Conservation (phyloP, 2,797 vertebrate species). For the Enoplosus armatus region DNA sequence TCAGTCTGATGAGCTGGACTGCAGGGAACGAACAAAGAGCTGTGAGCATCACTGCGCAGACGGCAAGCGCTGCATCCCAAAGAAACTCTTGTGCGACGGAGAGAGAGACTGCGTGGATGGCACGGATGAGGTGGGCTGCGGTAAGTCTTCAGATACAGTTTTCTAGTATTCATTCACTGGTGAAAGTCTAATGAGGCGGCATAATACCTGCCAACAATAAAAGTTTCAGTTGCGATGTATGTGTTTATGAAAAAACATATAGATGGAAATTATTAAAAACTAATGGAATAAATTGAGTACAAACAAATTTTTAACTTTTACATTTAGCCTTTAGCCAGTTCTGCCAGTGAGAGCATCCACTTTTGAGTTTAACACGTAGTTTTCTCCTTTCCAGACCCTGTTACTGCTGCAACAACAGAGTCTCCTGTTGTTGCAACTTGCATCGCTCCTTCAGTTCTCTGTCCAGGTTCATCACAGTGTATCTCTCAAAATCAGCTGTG, state of each 20-base stretch:
- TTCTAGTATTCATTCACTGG: neutral
- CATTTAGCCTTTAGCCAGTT: neutral
- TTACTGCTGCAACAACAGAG: neutral
- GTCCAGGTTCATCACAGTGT: slow-evolving; percentile 81
- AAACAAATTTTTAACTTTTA: neutral
- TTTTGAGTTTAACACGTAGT: neutral
- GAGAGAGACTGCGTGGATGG: slow-evolving; percentile 88
- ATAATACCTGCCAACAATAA: neutral
- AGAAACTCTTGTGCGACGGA: slow-evolving; percentile 90
- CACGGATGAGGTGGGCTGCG: slow-evolving; percentile 87
- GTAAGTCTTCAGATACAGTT: slow-evolving; percentile 67
- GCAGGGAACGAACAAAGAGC: slow-evolving; percentile 75
- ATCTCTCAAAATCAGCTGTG: slow-evolving; percentile 85
- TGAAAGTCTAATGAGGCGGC: neutral
- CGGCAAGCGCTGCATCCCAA: slow-evolving; percentile 85
- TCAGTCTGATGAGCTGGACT: slow-evolving; percentile 88
- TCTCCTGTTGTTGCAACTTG: slow-evolving; percentile 51
- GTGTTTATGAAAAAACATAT: neutral
- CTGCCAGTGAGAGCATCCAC: neutral
- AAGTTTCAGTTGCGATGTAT: too few relatives aligned
- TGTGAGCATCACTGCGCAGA: slow-evolving; percentile 87
- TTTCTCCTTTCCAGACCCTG: slow-evolving; percentile 28
- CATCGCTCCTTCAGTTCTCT: slow-evolving; percentile 77
- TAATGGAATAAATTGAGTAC: neutral
- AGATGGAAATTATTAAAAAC: neutral